These are phyloP conservation scores for Patiria miniata DNA, from an alignment of 35 echinoderm and acorn worm species.

Conservation along the genomic window DNA sequence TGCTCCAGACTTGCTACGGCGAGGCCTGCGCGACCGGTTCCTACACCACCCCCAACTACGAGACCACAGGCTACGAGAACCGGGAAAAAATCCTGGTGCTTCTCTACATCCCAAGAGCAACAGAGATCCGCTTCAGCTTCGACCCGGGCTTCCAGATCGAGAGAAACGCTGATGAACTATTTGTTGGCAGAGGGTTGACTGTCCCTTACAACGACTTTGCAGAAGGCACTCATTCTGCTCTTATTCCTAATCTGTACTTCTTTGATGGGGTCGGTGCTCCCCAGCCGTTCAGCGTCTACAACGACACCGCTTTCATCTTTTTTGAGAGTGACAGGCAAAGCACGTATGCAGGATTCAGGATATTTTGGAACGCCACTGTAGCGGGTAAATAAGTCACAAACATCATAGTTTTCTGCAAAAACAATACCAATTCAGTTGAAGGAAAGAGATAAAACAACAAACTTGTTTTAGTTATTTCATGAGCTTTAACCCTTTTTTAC, in stretches of 20 bases:
- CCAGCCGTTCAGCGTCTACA: neutral
- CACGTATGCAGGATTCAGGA: neutral
- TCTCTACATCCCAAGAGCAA: conserved; percentile 8
- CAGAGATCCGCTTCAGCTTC: conserved; percentile 8
- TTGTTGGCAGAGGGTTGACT: neutral
- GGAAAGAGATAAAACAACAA: too few relatives aligned
- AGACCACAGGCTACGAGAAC: neutral
- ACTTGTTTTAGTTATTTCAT: too few relatives aligned
- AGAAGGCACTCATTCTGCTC: neutral
- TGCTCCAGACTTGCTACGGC: neutral
- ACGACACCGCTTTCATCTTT: neutral
- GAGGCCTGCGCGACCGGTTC: neutral
- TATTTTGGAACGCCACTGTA: conserved; percentile 11
- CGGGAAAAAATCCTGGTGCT: neutral
- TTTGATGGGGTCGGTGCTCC: neutral
- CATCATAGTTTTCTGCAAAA: neutral
- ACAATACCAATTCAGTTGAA: neutral
- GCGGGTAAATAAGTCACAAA: neutral
- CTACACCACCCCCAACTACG: neutral
- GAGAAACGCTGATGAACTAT: neutral
- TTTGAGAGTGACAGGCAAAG: neutral
- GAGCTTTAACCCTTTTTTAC: too few relatives aligned
- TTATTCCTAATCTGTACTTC: neutral
- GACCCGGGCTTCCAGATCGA: neutral
- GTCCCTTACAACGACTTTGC: neutral